Base-by-base conservation (phyloP, 2,797 vertebrate species). In the Galagoides demidoff region DNA sequence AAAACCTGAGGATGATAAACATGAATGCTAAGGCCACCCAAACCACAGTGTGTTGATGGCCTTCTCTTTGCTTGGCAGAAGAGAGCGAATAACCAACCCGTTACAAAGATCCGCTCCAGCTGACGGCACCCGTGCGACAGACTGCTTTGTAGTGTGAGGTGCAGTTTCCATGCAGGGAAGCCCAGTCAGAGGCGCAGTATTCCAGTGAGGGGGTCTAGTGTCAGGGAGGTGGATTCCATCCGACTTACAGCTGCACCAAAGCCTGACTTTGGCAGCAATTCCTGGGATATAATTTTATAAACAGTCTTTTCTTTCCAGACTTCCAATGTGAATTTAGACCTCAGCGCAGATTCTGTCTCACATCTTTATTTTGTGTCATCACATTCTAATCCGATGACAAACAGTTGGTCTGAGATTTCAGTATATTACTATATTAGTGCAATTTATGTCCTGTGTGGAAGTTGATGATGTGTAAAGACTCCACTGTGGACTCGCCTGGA, bases 371-470 rank as follows among this genome's bases (percentile, higher is more conserved):
- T 96, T 95, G 97, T 98, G 94, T 97, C 92, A 96, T 97, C 49
- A 85, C 95, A 84, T 98, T 97, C 95, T 98, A 96, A 97, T 95
- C 89, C 9, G 34, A 97, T 97, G 94, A 98, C 96, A 98, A 98
- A 97, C 64, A 92, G 83, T 97, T 97, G 92, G 92, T 92, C 76
- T 96, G 97, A 97, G 95, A 97, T 98, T 98, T 98, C 90, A 85
- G 59, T 96, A 25, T 88, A 90, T 97, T 97, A 93, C 59, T 90
- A 71, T 66, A 85, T 96, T 97, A 97, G 57, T 91, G 66, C 71
- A 98, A 94, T 97, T 98, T 97, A 94, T 94, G 92, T 97, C 76
- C 95, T 98, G 63, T 25, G 85, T 97, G 92, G 78, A 96, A 97
- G 95, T 5, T 81, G 85, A 37, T 96, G 94, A 96, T 93, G 96